Evolutionary conservation across 2,797 vertebrate genomes (phyloP).

Genomic region (Champsocephalus esox): DNA sequence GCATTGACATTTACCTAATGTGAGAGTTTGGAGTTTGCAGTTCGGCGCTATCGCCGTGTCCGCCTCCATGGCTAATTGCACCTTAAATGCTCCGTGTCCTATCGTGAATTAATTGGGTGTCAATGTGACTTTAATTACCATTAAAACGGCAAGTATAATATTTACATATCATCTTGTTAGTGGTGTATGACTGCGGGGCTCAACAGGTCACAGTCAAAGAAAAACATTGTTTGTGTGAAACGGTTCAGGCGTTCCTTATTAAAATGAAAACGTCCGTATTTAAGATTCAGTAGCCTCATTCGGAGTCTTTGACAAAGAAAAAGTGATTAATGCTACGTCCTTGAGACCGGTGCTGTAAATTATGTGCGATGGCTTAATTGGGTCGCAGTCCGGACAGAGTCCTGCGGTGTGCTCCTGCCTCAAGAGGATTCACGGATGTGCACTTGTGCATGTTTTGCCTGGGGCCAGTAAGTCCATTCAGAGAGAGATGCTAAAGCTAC

Average conservation of each 20-base stretch:
- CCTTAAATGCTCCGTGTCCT: slow-evolving; percentile 72
- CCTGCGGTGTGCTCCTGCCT: slow-evolving; percentile 53
- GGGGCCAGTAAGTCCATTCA: slow-evolving; percentile 79
- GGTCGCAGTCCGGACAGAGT: slow-evolving; percentile 66
- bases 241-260: slow-evolving; percentile 17
- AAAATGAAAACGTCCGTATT: background rate
- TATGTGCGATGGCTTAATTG: slow-evolving; percentile 72
- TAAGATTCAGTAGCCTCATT: slow-evolving; percentile 15
- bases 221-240: slow-evolving; percentile 13
- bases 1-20: slow-evolving; percentile 79
- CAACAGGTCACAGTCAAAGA: slow-evolving; percentile 62
- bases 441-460: slow-evolving; percentile 78
- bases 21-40: slow-evolving; percentile 72
- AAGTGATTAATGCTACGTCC: slow-evolving; percentile 55
- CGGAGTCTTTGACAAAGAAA: slow-evolving; percentile 41
- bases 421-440: slow-evolving; percentile 72
- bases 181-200: slow-evolving; percentile 51
- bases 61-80: slow-evolving; percentile 78
- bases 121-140: slow-evolving; percentile 76
- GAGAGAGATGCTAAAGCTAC: slow-evolving; percentile 77
- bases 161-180: slow-evolving; percentile 67
- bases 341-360: slow-evolving; percentile 59
- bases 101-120: slow-evolving; percentile 75
- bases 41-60: slow-evolving; percentile 56
- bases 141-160: slow-evolving; percentile 70